Conservation (phyloP, 2,113 vertebrate species). For the Halcyon malimbica region DNA sequence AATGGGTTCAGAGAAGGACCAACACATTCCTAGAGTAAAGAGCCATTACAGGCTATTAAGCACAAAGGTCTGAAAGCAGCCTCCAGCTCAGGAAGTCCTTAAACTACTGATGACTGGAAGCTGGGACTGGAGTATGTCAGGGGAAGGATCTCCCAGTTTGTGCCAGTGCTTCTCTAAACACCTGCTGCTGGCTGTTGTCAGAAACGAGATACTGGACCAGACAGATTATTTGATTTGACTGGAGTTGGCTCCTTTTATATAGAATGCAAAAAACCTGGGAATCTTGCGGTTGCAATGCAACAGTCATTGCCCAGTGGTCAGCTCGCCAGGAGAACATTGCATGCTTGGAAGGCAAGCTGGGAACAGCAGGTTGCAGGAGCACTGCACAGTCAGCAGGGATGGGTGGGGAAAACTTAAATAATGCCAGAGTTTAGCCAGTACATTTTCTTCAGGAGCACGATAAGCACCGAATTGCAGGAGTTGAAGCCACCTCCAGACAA, state of each 20-base stretch:
- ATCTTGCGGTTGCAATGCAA: neutral
- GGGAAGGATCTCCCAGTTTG: neutral
- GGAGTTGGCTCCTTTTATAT: neutral
- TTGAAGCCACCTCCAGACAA: neutral
- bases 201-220: neutral
- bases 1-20: constrained; percentile 44
- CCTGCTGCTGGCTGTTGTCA: neutral
- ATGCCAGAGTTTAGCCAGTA: neutral
- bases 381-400: neutral
- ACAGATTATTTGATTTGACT: neutral
- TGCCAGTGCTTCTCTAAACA: neutral
- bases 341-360: neutral
- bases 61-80: constrained; percentile 25
- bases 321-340: neutral
- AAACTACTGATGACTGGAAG: constrained; percentile 53
- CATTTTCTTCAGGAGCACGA: neutral
- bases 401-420: neutral
- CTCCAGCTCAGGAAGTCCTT: constrained; percentile 53
- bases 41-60: constrained; percentile 38
- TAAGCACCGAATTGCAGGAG: neutral
- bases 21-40: constrained; percentile 58
- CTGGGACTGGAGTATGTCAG: constrained; percentile 13
- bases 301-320: neutral
- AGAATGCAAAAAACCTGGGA: neutral
- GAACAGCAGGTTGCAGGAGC: neutral